A percentile compares a stretch with the other conserved stretches of the same genome.
phyloP scores from a whole-genome alignment of 2,113 vertebrate species.

The Anoplopoma fimbria region DNA sequence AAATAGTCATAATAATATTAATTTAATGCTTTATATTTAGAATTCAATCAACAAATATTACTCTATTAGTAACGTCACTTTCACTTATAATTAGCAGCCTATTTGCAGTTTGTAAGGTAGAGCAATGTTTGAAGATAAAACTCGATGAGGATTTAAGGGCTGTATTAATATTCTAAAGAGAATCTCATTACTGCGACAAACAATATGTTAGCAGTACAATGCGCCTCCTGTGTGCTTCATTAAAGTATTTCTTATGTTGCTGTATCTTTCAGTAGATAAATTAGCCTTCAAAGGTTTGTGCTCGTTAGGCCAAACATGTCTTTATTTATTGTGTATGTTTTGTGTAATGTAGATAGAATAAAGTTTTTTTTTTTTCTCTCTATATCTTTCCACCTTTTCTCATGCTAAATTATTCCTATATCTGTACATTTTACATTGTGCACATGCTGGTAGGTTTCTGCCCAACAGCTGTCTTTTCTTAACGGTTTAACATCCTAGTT shows the following conservation, averaged over 20 bases:
- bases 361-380: not conserved
- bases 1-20: not conserved
- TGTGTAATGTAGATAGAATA: not conserved
- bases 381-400: not conserved
- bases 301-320: not conserved
- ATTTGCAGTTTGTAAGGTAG: too few relatives aligned
- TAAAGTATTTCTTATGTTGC: not conserved
- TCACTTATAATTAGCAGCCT: not conserved
- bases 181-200: constrained; percentile 9
- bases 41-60: not conserved
- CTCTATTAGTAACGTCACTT: not conserved
- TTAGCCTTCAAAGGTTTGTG: not conserved
- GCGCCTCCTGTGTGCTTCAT: not conserved
- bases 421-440: not conserved
- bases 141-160: not conserved
- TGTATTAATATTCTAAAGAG: not conserved
- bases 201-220: not conserved
- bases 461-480: too few relatives aligned
- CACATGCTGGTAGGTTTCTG: not conserved
- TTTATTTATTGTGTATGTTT: not conserved
- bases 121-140: too few relatives aligned
- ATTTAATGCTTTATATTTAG: too few relatives aligned
- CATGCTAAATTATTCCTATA: not conserved
- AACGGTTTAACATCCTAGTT: too few relatives aligned
- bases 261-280: not conserved